A percentile compares a stretch with the other conserved stretches of the same genome.
Conservation (phyloP, 2,797 vertebrate genomes). For the Sebastes hubbsi region DNA sequence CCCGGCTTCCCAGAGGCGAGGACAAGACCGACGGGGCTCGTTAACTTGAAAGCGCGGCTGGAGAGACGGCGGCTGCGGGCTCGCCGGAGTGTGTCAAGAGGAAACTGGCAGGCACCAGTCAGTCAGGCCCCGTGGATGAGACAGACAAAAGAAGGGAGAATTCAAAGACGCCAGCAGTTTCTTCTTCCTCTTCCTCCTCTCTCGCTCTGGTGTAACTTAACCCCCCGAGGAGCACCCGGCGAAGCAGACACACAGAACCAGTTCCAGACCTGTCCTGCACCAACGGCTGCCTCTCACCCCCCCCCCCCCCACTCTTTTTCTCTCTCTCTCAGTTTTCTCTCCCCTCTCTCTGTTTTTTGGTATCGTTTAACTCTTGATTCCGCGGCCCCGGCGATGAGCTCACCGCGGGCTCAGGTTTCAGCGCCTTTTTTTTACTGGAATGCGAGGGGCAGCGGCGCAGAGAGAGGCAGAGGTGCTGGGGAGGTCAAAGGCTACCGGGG, state of each 20-base stretch:
- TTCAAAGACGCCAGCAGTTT: constrained; percentile 66
- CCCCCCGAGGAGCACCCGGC: constrained; percentile 55
- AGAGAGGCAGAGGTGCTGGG: constrained; percentile 71
- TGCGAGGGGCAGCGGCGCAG: constrained; percentile 68
- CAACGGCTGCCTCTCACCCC: constrained; percentile 42
- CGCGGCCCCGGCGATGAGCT: constrained; percentile 75
- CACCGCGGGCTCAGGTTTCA: constrained; percentile 79
- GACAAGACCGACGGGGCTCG: constrained; percentile 53
- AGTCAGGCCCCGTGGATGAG: constrained; percentile 30
- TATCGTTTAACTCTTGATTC: constrained; percentile 76
- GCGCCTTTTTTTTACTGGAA: constrained; percentile 64
- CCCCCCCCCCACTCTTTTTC: constrained; percentile 18
- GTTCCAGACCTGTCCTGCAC: constrained; percentile 73
- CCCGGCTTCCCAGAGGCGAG: constrained; percentile 41
- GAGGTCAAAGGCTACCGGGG: constrained; percentile 74
- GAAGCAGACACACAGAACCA: constrained; percentile 67
- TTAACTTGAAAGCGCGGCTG: constrained; percentile 64
- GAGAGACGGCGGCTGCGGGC: constrained; percentile 7
- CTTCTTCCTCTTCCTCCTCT: constrained; percentile 59
- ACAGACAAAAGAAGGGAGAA: constrained; percentile 48
- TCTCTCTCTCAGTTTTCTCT: constrained; percentile 20
- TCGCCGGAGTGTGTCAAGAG: constrained; percentile 60
- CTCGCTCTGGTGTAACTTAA: constrained; percentile 72
- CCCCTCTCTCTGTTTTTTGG: constrained; percentile 53
- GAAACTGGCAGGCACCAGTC: constrained; percentile 56